Percentiles rank a stretch among this genome's conserved stretches.
phyloP scores from a whole-genome alignment of 2,888 invertebrate species.

The Cosmia trapezina region DNA sequence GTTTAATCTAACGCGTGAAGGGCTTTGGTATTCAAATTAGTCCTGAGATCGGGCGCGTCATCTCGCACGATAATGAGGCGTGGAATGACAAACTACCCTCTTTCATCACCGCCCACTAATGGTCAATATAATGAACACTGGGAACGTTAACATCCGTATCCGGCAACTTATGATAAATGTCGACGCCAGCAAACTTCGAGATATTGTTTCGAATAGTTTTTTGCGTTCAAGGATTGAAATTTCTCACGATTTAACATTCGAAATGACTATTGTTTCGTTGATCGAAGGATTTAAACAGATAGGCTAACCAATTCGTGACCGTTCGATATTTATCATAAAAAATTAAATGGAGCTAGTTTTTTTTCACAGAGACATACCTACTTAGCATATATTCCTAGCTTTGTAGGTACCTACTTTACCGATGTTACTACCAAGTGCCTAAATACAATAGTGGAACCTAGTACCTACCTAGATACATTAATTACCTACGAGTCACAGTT shows the following conservation, averaged over 20 bases:
- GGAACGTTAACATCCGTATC: conserved; percentile 70
- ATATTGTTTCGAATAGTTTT: conserved; percentile 55
- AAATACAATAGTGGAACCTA: background rate
- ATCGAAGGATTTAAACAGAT: conserved; percentile 36
- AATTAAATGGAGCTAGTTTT: background rate
- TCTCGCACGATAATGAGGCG: conserved; percentile 76
- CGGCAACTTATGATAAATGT: conserved; percentile 66
- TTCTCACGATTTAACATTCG: conserved; percentile 51
- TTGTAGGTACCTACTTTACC: background rate
- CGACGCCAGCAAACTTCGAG: conserved; percentile 41
- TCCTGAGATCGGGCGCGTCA: conserved; percentile 72
- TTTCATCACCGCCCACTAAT: conserved; percentile 81
- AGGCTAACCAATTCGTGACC: conserved; percentile 49
- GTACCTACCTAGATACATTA: background rate
- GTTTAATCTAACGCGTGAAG: conserved; percentile 68
- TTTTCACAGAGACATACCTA: background rate
- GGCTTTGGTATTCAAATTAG: conserved; percentile 81
- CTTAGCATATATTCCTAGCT: background rate
- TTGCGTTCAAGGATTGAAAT: conserved; percentile 52
- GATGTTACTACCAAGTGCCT: background rate
- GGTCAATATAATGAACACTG: conserved; percentile 72
- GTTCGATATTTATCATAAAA: conserved; percentile 40
- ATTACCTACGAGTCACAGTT: background rate
- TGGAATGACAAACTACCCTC: conserved; percentile 83
- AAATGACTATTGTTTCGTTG: conserved; percentile 33